Evolutionary conservation across 2,797 vertebrate genomes (phyloP), one percentile per base, ranked within the genome.

Genomic region (Diplodus puntazzo): DNA sequence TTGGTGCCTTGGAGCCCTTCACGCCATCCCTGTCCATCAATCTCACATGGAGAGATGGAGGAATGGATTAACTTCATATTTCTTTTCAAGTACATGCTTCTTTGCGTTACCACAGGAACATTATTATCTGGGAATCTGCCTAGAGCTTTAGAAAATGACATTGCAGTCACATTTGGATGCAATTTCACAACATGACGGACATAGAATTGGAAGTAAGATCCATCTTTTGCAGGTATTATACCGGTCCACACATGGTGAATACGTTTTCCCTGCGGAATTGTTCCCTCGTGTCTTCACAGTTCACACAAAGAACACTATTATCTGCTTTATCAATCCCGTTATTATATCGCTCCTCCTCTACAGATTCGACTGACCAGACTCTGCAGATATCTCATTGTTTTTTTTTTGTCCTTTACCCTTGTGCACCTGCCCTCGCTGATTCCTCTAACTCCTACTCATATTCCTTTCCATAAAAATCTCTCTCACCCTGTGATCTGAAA

Each of bases 11-110:
- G n/a, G 75, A 87, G 83, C 80, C 62, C 16, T 81, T 80, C 58
- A 23, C 69, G 60, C 64, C 75, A 73, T 81, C 67, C 62, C 62
- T 64, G 78, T 90, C 89, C 78, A 83, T 87, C 88, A 88, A 73
- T 79, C 68, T 85, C 85, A 69, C 60, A 65, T 13, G 20, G 73
- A 34, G 34, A 63, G 63, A 84, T 3, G 18, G n/a, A 86, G 75
- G 73, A 73, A 75, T 60, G 49, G 83, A 81, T 86, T 90, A 82
- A 80, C 66, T 80, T 80, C 50, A 66, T 50, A 74, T 87, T 80
- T 83, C 69, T 73, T 81, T 70, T 75, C 80, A 73, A 85, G 79
- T 71, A 25, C 67, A 53, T 42, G 63, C 70, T 77, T 50, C 73
- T 80, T 53, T 73, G 53, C 50, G 17, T 84, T 80, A 69, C 68